A percentile compares a stretch with the other conserved stretches of the same genome.
phyloP scores from a whole-genome alignment of 2,888 invertebrate genomes.

The Heteromurus nitidus region DNA sequence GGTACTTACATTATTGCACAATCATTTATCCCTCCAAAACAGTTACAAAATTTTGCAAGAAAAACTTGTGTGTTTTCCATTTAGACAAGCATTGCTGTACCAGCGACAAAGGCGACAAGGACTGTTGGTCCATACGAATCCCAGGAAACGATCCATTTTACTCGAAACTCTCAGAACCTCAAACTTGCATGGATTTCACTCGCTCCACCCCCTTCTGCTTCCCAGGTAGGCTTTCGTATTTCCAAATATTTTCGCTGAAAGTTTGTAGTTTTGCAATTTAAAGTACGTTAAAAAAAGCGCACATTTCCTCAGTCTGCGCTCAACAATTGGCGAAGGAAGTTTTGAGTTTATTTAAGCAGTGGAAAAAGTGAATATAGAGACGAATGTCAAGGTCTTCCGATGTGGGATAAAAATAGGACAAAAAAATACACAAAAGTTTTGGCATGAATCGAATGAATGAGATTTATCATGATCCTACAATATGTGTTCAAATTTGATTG shows the following conservation, averaged over 20 bases:
- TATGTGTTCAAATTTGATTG: not conserved
- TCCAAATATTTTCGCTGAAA: no score
- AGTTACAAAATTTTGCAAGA: no score
- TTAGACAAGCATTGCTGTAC: slow-evolving; percentile 67
- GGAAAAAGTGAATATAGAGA: no score
- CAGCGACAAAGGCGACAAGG: slow-evolving; percentile 58
- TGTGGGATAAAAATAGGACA: slow-evolving; percentile 4
- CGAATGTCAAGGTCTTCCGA: slow-evolving; percentile 41
- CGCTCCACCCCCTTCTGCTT: slow-evolving; percentile 72
- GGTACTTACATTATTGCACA: slow-evolving; percentile 54
- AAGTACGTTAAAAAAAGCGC: no score
- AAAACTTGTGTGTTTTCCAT: no score
- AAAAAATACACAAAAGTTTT: not conserved
- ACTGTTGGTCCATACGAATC: slow-evolving; percentile 70
- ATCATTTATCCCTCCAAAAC: not conserved
- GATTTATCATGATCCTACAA: not conserved
- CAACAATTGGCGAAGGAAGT: no score
- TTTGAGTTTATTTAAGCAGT: no score
- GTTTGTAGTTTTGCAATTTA: slow-evolving; percentile 37
- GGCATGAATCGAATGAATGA: not conserved
- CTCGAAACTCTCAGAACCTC: slow-evolving; percentile 60
- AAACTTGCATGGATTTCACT: slow-evolving; percentile 72
- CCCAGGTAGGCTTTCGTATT: slow-evolving; percentile 72
- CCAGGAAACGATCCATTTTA: slow-evolving; percentile 70
- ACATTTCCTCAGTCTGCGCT: no score